Evolutionary conservation across 2,888 invertebrate genomes (phyloP).

Genomic region (Osedax frankpressi): DNA sequence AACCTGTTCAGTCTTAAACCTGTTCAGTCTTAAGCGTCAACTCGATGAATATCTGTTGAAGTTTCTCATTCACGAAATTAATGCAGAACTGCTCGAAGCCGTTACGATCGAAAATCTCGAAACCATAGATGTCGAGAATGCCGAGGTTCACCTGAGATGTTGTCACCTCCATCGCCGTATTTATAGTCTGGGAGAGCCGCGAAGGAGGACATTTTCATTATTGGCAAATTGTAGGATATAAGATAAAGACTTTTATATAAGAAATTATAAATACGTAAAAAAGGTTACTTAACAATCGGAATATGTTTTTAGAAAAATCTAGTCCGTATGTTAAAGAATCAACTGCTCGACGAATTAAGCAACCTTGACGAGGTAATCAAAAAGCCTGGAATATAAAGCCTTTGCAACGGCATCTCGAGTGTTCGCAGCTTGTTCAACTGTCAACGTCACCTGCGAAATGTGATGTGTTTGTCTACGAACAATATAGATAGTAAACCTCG

Average conservation of each 20-base stretch:
- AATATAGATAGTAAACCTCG: no score
- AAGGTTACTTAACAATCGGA: no score
- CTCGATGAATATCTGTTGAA: constrained; percentile 62
- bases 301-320: no score
- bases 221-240: background rate
- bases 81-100: constrained; percentile 63
- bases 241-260: no score
- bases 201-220: constrained; percentile 21
- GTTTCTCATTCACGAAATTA: constrained; percentile 61
- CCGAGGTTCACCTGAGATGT: constrained; percentile 51
- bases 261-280: no score
- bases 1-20: no score
- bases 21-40: constrained; percentile 59
- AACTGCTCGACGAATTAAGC: background rate
- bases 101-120: constrained; percentile 59
- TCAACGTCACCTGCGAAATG: constrained; percentile 49
- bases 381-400: constrained; percentile 55
- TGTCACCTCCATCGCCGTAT: constrained; percentile 54
- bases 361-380: constrained; percentile 54
- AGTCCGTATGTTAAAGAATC: no score
- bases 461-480: no score
- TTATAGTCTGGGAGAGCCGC: constrained; percentile 52
- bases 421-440: constrained; percentile 55
- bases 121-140: constrained; percentile 60
- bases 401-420: constrained; percentile 57